Base-by-base conservation (phyloP, 2,888 invertebrate genomes). In the Caenorhabditis sp. region DNA sequence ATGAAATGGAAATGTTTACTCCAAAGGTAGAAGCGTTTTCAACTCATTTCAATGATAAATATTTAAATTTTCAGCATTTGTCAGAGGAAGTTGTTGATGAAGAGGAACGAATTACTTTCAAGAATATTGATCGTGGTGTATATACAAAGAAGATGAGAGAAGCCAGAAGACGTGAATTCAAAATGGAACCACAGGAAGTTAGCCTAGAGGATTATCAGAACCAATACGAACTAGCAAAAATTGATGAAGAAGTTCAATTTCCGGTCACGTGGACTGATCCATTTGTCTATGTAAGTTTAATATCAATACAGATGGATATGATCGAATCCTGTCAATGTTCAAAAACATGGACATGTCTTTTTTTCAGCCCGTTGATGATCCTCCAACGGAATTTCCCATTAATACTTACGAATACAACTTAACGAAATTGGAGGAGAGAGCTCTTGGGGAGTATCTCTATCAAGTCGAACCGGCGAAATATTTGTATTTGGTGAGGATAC, bases 171-270 rank as follows among this genome's bases (percentile, higher is more conserved):
- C 26, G 26, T 26, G 27, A 31, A 43, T 43, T 43, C 20, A 61
- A 67, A n/a, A 27, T 25, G 25, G 60, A 67, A 58, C 26, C 63
- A 1, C 54, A 20, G 1, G 66, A 70, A 57, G 50, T 72, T n/a
- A 38, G 57, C 7, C 52, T 72, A 21, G n/a, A 59, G 20, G 60
- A 63, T n/a, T 74, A 74, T 27, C 57, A 17, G 23, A 26, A 58
- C 0, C 74, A 74, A 7, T 74, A 49, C 52, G 74, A 74, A 60
- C 52, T 58, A n/a, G 25, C 66, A 2, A 74, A 74, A 53, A 20
- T 10, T 14, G 67, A 69, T 49, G 31, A 52, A 17, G 50, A 63
- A 23, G 38, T 72, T 1, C 56, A 64, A 3, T 12, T 72, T 14
- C 71, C 71, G 1, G 12, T 17, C 10, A 43, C 12, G 4, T 72